These are phyloP conservation scores for Mergus octosetaceus DNA, from an alignment of 2,797 vertebrate genomes.

Conservation along the genomic window DNA sequence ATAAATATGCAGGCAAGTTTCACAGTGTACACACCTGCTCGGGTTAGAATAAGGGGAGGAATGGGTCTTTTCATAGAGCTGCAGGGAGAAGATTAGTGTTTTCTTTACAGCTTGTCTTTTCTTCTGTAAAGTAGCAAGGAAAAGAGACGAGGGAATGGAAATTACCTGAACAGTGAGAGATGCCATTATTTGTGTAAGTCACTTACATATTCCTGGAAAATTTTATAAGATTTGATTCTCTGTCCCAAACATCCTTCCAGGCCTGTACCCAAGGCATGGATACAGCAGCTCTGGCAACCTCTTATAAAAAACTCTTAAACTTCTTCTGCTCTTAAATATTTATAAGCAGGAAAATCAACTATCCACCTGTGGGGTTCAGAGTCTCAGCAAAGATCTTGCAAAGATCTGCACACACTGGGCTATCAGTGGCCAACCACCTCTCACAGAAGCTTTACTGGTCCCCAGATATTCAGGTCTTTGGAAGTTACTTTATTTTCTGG, in stretches of 20 bases:
- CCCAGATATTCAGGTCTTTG: neutral
- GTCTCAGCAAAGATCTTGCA: neutral
- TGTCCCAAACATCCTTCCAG: neutral
- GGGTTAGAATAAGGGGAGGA: neutral
- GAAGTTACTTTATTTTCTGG: neutral
- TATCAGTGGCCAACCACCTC: neutral
- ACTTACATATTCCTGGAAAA: neutral
- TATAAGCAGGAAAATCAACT: neutral
- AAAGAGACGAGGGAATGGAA: neutral
- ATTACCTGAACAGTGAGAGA: neutral
- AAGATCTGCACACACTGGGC: fast-evolving
- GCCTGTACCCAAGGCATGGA: neutral
- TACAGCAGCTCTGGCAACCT: neutral
- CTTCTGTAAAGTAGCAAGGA: neutral
- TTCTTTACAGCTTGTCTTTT: neutral
- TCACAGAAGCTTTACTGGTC: neutral
- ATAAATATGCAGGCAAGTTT: neutral
- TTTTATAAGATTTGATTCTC: neutral
- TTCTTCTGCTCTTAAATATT: neutral
- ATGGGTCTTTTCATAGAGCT: neutral
- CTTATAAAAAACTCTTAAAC: too few relatives aligned
- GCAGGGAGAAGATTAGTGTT: neutral
- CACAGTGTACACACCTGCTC: neutral
- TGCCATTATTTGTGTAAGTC: neutral
- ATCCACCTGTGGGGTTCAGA: neutral